Base-by-base conservation (phyloP, 2,113 vertebrate genomes). In the Stegastes partitus region DNA sequence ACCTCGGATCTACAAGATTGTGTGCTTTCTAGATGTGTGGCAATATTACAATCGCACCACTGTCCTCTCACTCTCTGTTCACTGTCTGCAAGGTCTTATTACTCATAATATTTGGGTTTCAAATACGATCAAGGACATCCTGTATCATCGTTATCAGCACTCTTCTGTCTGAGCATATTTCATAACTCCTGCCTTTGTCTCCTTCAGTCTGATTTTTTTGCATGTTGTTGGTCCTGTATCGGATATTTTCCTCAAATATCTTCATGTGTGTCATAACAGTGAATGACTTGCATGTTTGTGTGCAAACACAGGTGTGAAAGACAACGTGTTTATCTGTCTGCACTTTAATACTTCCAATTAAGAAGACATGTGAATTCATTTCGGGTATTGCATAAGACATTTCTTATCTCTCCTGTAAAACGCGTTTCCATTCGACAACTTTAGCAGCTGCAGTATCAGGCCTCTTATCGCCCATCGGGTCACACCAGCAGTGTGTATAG, bases 91-190 rank as follows among this genome's bases (percentile, higher is more conserved):
- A 57, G 67, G 55, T 83, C 77, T 55, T 54, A 70, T 55, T 70
- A 59, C 57, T 78, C 91, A 90, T 84, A 91, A 92, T 93, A 90
- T 93, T 93, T 93, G 75, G 71, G 58, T 79, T 89, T 68, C 34
- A 92, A 91, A 91, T 90, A 92, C 81, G 68, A 75, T 57, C 61
- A 63, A 81, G 86, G 37, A 85, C 65, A 56, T 83, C 59, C 58
- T 63, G 63, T 88, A 67, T 74, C 66, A 73, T 74, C 28, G 67
- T 71, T 57, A 80, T 79, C 79, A 77, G 42, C 54, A 22, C 18
- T 70, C 26, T 59, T 15, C 75, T 81, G 68, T 82, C 75, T 86
- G 70, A 73, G 59, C 59, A 68, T 51, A 76, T 90, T 85, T 86
- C 82, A 77, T 66, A 87, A 85, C 37, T 44, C 26, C 47, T 55